Conservation (phyloP, 1,140 invertebrate species). For the Cryptotermes secundus region DNA sequence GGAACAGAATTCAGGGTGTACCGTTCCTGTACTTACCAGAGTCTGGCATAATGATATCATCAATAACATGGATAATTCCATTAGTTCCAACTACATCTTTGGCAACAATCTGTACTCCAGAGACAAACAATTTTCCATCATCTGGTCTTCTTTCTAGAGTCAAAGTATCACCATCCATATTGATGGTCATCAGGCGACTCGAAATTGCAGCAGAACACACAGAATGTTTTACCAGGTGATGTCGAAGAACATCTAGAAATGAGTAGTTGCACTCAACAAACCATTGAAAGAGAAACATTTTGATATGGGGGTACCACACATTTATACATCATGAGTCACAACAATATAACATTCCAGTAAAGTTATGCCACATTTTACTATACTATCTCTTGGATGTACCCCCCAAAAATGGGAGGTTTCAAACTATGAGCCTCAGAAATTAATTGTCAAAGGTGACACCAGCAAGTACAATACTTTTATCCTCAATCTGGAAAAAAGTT, state of each 20-base stretch:
- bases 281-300: no score
- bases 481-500: no score
- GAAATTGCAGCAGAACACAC: constrained; percentile 63
- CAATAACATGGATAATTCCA: constrained; percentile 58
- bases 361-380: no score
- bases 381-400: no score
- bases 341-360: no score
- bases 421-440: no score
- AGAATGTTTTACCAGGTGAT: constrained; percentile 65
- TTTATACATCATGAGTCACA: no score
- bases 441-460: no score
- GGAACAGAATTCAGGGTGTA: not conserved
- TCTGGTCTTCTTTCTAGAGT: constrained; percentile 54
- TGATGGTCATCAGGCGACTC: constrained; percentile 55
- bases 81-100: constrained; percentile 57
- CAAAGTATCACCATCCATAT: constrained; percentile 54
- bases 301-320: no score
- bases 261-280: not conserved
- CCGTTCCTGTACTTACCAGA: constrained; percentile 45
- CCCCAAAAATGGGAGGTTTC: no score
- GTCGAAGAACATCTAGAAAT: constrained; percentile 57
- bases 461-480: no score
- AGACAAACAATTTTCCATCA: constrained; percentile 49
- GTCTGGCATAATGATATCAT: constrained; percentile 54
- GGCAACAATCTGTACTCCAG: constrained; percentile 48